Conservation (phyloP, 1,140 invertebrate genomes). For the Temnothorax curvispinosus region DNA sequence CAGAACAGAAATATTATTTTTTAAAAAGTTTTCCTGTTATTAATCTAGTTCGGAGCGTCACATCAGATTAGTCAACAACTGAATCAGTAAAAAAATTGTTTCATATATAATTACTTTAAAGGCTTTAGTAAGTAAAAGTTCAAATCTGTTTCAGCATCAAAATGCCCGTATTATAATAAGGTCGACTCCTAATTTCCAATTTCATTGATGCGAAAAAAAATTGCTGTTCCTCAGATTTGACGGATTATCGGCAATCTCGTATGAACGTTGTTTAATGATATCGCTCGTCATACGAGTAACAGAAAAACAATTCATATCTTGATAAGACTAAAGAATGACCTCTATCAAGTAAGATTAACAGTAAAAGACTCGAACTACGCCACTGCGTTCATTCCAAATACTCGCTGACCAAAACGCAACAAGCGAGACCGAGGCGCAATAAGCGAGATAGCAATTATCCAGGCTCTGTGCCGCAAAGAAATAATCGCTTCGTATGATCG, state of each 20-base stretch:
- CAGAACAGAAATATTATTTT: not conserved
- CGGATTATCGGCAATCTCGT: not conserved
- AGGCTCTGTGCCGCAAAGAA: constrained; percentile 57
- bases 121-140: not conserved
- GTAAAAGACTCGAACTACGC: not conserved
- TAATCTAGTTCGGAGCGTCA: not conserved
- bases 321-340: not conserved
- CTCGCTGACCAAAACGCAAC: constrained; percentile 54
- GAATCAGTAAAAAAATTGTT: no score
- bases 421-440: constrained; percentile 51
- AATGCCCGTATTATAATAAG: not conserved
- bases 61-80: not conserved
- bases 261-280: not conserved
- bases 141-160: not conserved
- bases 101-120: not conserved
- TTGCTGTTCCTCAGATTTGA: not conserved
- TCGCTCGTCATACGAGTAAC: not conserved
- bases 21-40: not conserved
- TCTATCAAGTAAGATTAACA: not conserved
- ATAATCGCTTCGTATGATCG: constrained; percentile 59
- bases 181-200: not conserved
- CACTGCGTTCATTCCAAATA: constrained; percentile 54
- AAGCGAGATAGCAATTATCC: constrained; percentile 59
- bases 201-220: not conserved
- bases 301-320: not conserved